Base-by-base conservation (phyloP, 2,797 vertebrate genomes). In the Myotis vivesi region DNA sequence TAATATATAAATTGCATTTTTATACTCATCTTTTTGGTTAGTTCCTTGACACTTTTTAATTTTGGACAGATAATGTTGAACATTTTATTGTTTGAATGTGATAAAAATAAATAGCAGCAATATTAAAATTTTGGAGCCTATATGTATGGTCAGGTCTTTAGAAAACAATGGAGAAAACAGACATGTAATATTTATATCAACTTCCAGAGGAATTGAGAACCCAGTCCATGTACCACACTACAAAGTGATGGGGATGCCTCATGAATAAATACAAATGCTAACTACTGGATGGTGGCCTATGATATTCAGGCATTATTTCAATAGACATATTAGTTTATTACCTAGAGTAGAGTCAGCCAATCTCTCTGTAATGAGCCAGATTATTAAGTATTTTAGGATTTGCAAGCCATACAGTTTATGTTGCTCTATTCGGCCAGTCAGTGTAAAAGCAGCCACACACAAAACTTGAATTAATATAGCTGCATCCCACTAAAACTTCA, bases 21-120 rank as follows among this genome's bases (percentile, higher is more conserved):
- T 87, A 62, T 82, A 84, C 22, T 72, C 19, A 68, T 88, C 28
- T n/a, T 73, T 79, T 92, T 94, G 93, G 19, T 66, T 91, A 81
- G n/a, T 89, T 41, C 87, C 62, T 81, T 38, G 49, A 41, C 44
- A 73, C 8, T 73, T 75, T 9, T 86, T 19, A 91, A 51, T 28
- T 86, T 75, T 51, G 19, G 1, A 17, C 13, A 57, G 11, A 51
- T 71, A 83, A 20, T 59, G 3, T 84, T 93, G 84, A 87, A 51
- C 17, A 77, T 66, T 87, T 38, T 66, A 28, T 73, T 86, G 13
- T 90, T 80, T 84, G 28, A 92, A 80, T 94, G 8, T 19, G 6
- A 44, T 69, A 69, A 79, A 94, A 46, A 12, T 81, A 85, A 81
- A 79, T 44, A 81, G n/a, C 1, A 85, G 3, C 2, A 46, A 68